Evolutionary conservation across 2,888 invertebrate genomes (phyloP), one percentile per base, ranked within the genome.

Genomic region (Chirona hameri): DNA sequence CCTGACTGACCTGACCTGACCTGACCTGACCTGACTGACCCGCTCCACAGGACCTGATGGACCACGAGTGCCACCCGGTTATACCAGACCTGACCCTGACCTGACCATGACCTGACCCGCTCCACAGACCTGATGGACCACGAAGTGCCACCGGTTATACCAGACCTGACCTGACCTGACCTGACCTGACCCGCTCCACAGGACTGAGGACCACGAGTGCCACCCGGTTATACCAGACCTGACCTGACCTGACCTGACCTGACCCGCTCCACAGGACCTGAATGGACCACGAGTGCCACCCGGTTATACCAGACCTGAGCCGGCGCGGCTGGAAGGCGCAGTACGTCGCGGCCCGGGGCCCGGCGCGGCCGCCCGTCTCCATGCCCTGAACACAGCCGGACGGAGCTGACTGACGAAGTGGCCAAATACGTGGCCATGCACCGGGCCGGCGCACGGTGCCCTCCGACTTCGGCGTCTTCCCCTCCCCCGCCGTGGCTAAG

Each of bases 401-500:
- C 39, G 24, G 0, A 27, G 39, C 27, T 76, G 27, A 18, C 12
- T 7, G 46, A 76, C 24, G 76, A 76, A 24, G 21, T 46, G 39
- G 76, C 24, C 0, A 39, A 39, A 0, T 76, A 76, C 46, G 24
- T 76, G 76, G 76, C 76, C 39, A 24, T 39, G 0, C 46, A 31
- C 24, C 31, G 72, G 15, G 72, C 72, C 18, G 46, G 46, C 9
- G 76, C 39, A 21, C 39, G 21, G 76, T 46, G 10, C 24, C 46
- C 5, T 31, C 76, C 2, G 76, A 76, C 76, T 76, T 76, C 76
- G 76, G 76, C 39, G 39, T 76, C 39, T 76, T 76, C 76, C 76
- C 76, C 3, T 76, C 76, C 7, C 12, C 29, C 21, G 21, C 39
- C 21, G 39, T 27, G 7, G 76, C 39, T 2, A 29, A 39, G 76